These are phyloP conservation scores for Cataglyphis altisquamis DNA, from an alignment of 2,888 invertebrate species.

Conservation along the genomic window DNA sequence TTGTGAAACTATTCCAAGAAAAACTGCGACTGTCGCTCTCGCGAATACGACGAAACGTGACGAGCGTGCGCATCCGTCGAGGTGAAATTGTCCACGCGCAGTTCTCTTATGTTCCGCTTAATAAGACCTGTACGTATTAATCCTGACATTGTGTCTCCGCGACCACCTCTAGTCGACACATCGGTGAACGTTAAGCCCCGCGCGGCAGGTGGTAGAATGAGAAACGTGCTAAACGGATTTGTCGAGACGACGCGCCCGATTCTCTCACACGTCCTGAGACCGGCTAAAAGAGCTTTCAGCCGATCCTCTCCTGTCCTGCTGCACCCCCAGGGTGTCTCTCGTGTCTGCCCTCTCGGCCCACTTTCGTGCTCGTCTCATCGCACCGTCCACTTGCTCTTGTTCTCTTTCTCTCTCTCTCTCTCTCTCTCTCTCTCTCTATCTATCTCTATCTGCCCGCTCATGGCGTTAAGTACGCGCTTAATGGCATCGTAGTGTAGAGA, in stretches of 20 bases:
- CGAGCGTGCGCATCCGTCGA: not conserved
- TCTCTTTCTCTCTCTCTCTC: not conserved
- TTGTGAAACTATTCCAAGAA: not conserved
- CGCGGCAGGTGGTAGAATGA: constrained; percentile 59
- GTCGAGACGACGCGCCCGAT: constrained; percentile 66
- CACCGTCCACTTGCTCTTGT: constrained; percentile 56
- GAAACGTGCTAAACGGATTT: constrained; percentile 71
- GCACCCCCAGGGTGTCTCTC: constrained; percentile 24
- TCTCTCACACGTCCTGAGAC: constrained; percentile 54
- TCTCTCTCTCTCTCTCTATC: constrained; percentile 50
- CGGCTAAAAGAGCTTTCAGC: constrained; percentile 61
- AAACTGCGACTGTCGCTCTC: not conserved
- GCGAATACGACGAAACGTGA: not conserved
- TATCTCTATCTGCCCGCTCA: constrained; percentile 55
- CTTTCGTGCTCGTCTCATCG: constrained; percentile 39
- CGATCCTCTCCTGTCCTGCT: constrained; percentile 34
- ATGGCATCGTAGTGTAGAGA: constrained; percentile 61
- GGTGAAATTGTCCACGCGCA: constrained; percentile 18
- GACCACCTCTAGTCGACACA: constrained; percentile 68
- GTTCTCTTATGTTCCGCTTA: constrained; percentile 27
- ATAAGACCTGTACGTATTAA: constrained; percentile 23
- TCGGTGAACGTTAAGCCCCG: constrained; percentile 69
- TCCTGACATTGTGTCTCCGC: constrained; percentile 40
- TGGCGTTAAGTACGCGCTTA: constrained; percentile 70
- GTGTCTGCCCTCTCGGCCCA: constrained; percentile 31